Conservation (phyloP, 2,113 vertebrate genomes). For the Microcebus ravelobensis region DNA sequence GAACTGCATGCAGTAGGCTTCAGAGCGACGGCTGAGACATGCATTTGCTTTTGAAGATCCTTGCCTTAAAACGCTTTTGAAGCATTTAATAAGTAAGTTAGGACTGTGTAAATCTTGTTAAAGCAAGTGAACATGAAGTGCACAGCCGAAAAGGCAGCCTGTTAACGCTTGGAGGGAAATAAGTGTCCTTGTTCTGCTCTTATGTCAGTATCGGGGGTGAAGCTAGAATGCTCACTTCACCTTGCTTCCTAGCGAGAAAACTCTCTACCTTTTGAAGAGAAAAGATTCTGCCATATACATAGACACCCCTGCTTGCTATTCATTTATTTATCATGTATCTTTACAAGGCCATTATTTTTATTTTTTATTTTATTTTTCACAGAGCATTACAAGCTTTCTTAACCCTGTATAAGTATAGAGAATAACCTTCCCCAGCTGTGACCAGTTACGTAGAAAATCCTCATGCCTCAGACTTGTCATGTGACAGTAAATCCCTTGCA, state of each 20-base stretch:
- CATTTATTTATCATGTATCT: background rate
- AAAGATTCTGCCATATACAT: background rate
- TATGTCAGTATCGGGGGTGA: background rate
- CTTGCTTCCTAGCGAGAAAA: fast-evolving
- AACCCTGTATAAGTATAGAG: background rate
- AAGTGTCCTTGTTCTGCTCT: background rate
- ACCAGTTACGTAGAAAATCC: background rate
- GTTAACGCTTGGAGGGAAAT: background rate
- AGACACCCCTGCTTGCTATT: background rate
- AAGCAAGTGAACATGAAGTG: background rate
- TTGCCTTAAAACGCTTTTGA: constrained; percentile 54
- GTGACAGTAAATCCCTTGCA: background rate
- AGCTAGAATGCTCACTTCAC: background rate
- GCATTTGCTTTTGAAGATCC: constrained; percentile 62
- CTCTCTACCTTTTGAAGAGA: background rate
- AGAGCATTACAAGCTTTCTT: background rate
- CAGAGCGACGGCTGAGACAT: constrained; percentile 24
- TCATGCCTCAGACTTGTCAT: background rate
- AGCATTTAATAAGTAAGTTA: constrained; percentile 57
- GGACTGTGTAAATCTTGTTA: constrained; percentile 57
- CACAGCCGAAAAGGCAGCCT: background rate
- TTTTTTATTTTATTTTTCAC: background rate
- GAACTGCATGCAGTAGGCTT: background rate
- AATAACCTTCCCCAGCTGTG: background rate
- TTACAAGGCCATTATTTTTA: background rate